Base-by-base conservation (phyloP, 2,113 vertebrate species). In the Epinephelus fuscoguttatus region DNA sequence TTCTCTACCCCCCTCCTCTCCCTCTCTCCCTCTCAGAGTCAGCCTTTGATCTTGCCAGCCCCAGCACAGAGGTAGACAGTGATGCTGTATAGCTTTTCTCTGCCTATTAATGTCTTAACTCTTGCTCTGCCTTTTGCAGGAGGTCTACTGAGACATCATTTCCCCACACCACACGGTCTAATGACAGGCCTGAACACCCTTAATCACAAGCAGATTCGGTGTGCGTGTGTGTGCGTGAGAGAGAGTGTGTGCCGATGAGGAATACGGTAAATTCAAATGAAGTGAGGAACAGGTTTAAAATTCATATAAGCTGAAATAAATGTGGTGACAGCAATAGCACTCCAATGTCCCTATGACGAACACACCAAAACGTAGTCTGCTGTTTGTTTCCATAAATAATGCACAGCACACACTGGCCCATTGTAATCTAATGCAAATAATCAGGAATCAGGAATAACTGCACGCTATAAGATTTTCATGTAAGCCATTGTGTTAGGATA, bases 61-160 rank as follows among this genome's bases (percentile, higher is more conserved):
- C 85, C 52, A 70, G 89, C 84, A 74, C 90, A 91, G 90, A 93
- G 94, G 87, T 89, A 91, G 91, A 92, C 92, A 90, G 85, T 91
- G 90, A 92, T 89, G 92, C 87, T 86, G 79, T 75, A 53, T 84
- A 80, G 84, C 90, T 92, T 88, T 89, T 91, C 92, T 82, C 84
- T 89, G 83, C 92, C 92, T 91, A 90, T 93, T 93, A 94, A 91
- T 92, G 92, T 93, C 87, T 92, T 90, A 88, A 90, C 92, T 88
- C 84, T 84, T 88, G 90, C 90, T 88, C 82, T 88, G 84, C 89
- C 90, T 88, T 81, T 66, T 88, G 82, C 88, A 63, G 72, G 75
- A 81, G 80, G 84, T 89, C 89, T 78, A 90, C 91, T 80, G 91
- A 92, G 92, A 93, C 92, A 91, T 94, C 72, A 86, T 92, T 84